These are phyloP conservation scores for Drosophila paulistorum DNA, from an alignment of 1,140 invertebrate genomes.

Conservation along the genomic window DNA sequence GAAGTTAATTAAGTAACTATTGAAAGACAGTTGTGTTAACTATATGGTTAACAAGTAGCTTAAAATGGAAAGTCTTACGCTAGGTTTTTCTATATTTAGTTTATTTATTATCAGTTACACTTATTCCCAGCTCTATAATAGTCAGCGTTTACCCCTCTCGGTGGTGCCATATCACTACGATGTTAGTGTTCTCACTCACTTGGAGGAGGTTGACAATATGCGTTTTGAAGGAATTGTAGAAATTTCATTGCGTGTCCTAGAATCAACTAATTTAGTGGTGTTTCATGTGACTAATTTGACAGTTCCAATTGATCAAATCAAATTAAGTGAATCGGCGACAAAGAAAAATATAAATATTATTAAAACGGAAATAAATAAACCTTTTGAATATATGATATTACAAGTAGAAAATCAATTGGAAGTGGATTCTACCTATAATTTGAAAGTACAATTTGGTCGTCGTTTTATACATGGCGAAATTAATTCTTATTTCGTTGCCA, in stretches of 20 bases:
- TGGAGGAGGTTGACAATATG: slow-evolving; percentile 82
- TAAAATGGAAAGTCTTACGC: background rate
- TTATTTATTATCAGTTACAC: background rate
- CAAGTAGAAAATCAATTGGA: slow-evolving; percentile 83
- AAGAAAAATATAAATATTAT: slow-evolving; percentile 43
- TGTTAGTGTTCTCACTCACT: slow-evolving; percentile 85
- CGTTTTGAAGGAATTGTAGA: slow-evolving; percentile 84
- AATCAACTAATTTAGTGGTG: slow-evolving; percentile 86
- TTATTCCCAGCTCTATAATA: background rate
- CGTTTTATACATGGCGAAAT: slow-evolving; percentile 87
- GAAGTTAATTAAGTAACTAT: too few relatives aligned
- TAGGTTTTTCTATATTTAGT: background rate
- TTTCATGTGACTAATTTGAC: slow-evolving; percentile 85
- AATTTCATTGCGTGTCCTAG: slow-evolving; percentile 84
- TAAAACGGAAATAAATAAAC: slow-evolving; percentile 62
- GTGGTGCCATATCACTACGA: slow-evolving; percentile 88
- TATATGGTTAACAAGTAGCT: background rate
- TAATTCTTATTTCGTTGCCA: slow-evolving; percentile 90
- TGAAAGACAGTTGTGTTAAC: background rate
- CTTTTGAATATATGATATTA: slow-evolving; percentile 87
- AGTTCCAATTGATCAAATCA: background rate
- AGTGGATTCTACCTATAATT: slow-evolving; percentile 84
- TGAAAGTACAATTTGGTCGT: slow-evolving; percentile 84
- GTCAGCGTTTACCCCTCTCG: slow-evolving; percentile 85
- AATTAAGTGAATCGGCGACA: slow-evolving; percentile 1